Evolutionary conservation across 2,888 invertebrate genomes (phyloP), one percentile per base, ranked within the genome.

Genomic region (Nemapogon koenigi): DNA sequence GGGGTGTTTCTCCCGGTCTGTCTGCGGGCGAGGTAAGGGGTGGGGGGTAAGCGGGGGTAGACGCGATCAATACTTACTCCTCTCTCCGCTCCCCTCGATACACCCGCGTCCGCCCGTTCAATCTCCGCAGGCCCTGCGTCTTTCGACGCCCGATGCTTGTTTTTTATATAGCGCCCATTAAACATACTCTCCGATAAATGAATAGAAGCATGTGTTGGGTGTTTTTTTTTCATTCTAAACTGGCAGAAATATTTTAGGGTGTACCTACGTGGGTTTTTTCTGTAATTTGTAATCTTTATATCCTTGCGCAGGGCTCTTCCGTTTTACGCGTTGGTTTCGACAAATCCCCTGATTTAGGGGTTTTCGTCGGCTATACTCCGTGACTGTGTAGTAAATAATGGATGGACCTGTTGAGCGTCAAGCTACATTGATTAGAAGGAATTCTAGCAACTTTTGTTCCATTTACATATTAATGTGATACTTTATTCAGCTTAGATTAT

Each of bases 71-170:
- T 69, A 69, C 67, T 54, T 47, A 55, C 62, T 14, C 22, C 28
- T 27, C 60, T 64, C 56, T 62, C 60, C n/a, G 63, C 62, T 54
- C 50, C 59, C 53, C 22, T 25, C 33, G 13, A 33, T 33, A 18
- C 13, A 16, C 11, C 18, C 62, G 60, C 64, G 52, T 59, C 58
- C 52, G 55, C 46, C 53, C 70, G 59, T 55, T 66, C 73, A 70
- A 71, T 70, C 75, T 70, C 71, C 70, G 63, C 72, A 62, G 64
- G 71, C 67, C 71, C 69, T 67, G 60, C 69, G 68, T 75, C 76
- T 76, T 75, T 75, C 75, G 65, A 75, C 76, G 71, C 72, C 68
- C 59, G 60, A 63, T 17, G 67, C 70, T 73, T 67, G 64, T 70
- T 75, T 75, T 62, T 76, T 73, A 32, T 72, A 75, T 64, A 67